Conservation (phyloP, 2,797 vertebrate genomes). For the Lepidocolaptes lacrymiger region DNA sequence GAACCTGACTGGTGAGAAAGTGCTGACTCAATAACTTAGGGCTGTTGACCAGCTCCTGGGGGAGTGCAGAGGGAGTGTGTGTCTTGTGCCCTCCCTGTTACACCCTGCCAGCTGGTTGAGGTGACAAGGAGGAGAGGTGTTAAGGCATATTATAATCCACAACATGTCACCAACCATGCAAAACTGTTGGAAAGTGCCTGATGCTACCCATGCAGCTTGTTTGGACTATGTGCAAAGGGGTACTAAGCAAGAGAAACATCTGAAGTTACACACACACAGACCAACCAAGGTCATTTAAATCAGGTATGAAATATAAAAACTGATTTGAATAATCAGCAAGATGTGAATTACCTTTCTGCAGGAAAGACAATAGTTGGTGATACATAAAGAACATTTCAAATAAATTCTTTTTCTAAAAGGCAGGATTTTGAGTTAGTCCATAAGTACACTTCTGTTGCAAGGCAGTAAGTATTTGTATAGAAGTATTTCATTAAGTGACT, state of each 20-base stretch:
- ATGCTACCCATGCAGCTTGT: not conserved
- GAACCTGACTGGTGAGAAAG: not conserved
- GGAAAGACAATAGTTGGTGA: not conserved
- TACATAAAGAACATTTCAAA: not conserved
- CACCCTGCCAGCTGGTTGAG: accelerated
- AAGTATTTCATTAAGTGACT: not conserved
- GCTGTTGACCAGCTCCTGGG: not conserved
- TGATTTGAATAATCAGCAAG: not conserved
- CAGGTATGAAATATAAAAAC: not conserved
- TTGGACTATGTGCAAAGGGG: accelerated
- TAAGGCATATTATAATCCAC: accelerated
- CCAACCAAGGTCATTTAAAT: not conserved
- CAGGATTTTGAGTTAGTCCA: not conserved
- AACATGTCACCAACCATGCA: accelerated
- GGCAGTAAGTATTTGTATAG: not conserved
- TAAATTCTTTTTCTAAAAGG: not conserved
- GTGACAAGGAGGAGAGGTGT: not conserved
- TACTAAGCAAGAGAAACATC: not conserved
- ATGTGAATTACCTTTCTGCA: not conserved
- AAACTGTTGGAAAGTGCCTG: not conserved
- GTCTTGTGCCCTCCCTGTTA: not conserved
- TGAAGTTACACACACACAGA: not conserved
- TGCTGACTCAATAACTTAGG: not conserved
- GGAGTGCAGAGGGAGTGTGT: accelerated
- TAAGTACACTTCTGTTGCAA: not conserved